Evolutionary conservation across 2,113 vertebrate genomes (phyloP).

Genomic region (Tauraco erythrolophus): DNA sequence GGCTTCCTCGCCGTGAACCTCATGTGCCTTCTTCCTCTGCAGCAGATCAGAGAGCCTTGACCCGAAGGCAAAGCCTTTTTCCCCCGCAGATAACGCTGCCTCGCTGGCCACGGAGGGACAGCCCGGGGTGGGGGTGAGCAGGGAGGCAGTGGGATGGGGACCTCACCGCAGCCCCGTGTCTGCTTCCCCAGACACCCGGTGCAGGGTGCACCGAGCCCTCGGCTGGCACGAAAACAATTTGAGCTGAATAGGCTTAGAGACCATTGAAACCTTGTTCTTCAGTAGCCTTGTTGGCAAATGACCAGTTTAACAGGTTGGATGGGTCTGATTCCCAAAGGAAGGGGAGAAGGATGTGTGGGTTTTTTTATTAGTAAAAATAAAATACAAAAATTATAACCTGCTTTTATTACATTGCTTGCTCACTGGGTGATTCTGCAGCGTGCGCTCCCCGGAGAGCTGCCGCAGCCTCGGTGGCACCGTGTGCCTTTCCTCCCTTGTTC

Average conservation of each 20-base stretch:
- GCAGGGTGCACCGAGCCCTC: not conserved
- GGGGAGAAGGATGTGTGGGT: too few species aligned
- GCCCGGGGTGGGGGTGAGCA: too few species aligned
- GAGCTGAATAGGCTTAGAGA: not conserved
- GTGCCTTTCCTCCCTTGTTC: not conserved
- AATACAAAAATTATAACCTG: not conserved
- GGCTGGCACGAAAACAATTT: not conserved
- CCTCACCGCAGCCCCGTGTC: rapidly evolving
- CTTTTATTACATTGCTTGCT: not conserved
- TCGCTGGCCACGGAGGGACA: not conserved
- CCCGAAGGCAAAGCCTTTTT: not conserved
- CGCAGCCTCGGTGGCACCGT: rapidly evolving
- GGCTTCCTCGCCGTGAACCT: not conserved
- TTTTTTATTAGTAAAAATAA: not conserved
- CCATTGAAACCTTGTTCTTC: not conserved
- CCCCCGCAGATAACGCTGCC: not conserved
- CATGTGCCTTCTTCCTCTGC: not conserved
- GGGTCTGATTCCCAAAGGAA: not conserved
- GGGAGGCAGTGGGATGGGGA: not conserved
- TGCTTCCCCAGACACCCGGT: not conserved
- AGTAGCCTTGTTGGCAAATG: not conserved
- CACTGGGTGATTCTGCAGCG: not conserved
- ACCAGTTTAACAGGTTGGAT: not conserved
- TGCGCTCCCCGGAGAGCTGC: not conserved
- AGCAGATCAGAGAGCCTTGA: not conserved